Percentiles rank a stretch among this genome's conserved stretches.
Conservation (phyloP, 2,888 invertebrate species). For the Iphiclides podalirius region DNA sequence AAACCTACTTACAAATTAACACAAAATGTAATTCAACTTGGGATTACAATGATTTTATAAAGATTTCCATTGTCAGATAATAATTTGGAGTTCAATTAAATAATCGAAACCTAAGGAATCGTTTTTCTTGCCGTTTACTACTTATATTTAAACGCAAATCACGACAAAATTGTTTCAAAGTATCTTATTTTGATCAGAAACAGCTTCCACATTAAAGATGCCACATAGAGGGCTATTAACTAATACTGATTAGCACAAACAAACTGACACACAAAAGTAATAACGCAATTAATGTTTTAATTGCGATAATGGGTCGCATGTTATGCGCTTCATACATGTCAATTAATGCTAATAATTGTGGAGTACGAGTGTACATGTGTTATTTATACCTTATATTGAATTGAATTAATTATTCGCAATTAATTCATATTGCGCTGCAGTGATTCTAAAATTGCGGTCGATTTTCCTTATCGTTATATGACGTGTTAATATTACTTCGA, state of each 20-base stretch:
- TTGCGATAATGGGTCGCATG: conserved; percentile 6
- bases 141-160: no score
- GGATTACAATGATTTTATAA: no score
- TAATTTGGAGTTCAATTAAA: no score
- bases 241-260: neutral
- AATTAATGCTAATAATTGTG: conserved; percentile 8
- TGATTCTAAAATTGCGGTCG: conserved; percentile 22
- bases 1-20: no score
- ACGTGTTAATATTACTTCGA: conserved; percentile 10
- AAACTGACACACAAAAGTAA: conserved; percentile 8
- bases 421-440: conserved; percentile 27
- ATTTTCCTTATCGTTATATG: conserved; percentile 14
- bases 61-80: no score
- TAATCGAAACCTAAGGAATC: no score
- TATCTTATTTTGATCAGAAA: no score
- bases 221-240: neutral
- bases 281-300: conserved; percentile 8
- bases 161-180: no score
- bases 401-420: conserved; percentile 29
- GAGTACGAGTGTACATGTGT: neutral
- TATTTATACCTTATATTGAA: conserved; percentile 9
- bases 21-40: no score
- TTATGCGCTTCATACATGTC: neutral
- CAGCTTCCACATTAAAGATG: no score
- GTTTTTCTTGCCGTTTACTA: no score